Base-by-base conservation (phyloP, 2,797 vertebrate species). In the Paedocypris micromegethes region DNA sequence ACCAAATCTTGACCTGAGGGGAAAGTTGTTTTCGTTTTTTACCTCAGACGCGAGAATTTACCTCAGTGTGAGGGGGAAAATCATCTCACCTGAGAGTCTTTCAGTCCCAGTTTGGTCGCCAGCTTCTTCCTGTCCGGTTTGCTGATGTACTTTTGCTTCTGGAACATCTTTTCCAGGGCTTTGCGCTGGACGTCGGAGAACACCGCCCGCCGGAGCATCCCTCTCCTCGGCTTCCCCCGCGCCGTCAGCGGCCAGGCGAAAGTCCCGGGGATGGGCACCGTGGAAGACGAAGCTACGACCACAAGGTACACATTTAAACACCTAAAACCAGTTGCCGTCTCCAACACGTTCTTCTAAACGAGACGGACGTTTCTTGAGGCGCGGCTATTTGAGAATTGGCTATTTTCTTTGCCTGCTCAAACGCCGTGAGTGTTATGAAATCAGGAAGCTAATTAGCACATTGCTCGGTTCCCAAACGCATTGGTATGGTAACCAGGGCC, bases 91-190 rank as follows among this genome's bases (percentile, higher is more conserved):
- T 99, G 97, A 0, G 97, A 98, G 82, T 99, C 96, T 81, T 99
- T 97, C 23, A 99, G 90, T 42, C 93, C 94, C 67, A 99, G 81
- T 81, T 96, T 99, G 57, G 90, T 81, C 0, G 97, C 97, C 66
- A 99, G 77, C 73, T 98, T 98, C 86, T 97, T 98, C 72, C 97
- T 83, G 66, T 99, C 97, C 0, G 95, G 95, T 83, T 99, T 99
- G 86, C 96, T 99, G 88, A 99, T 98, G 83, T 99, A 99, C 75
- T 99, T 99, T 84, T 99, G 96, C 77, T 95, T 98, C 86, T 98
- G 96, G 79, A 99, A 99, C 81, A 95, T 99, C 83, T 93, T 96
- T 84, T 99, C 97, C 72, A 99, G 82, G 0, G 94, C 92, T 79
- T 97, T 99, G 69, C 96, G 89, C 80, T 99, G 96, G 48, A 98